Conservation (phyloP, 2,888 invertebrate species). For the Phania funesta region DNA sequence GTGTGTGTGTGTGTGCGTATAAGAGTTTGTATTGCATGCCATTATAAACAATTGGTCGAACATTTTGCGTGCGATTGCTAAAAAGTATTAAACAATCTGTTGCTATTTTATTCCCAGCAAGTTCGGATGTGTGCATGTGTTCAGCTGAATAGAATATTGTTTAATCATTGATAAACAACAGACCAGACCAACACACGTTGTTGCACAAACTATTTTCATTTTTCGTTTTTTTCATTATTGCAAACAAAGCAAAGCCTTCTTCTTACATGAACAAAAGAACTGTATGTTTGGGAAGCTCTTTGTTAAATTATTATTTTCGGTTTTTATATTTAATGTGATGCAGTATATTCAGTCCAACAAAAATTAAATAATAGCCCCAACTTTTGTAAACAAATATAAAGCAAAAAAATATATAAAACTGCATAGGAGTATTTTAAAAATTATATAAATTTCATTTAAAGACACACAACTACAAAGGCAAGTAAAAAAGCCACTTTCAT, state of each 20-base stretch:
- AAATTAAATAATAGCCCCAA: slow-evolving; percentile 30
- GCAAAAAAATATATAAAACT: background rate
- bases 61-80: slow-evolving; percentile 39
- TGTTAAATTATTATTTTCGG: slow-evolving; percentile 16
- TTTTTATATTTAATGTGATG: slow-evolving; percentile 62
- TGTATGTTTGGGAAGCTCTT: slow-evolving; percentile 19
- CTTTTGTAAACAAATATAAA: slow-evolving; percentile 51
- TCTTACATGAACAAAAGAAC: slow-evolving; percentile 21
- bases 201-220: slow-evolving; percentile 48
- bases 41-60: slow-evolving; percentile 54
- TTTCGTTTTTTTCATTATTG: slow-evolving; percentile 29
- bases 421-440: too few relatives aligned
- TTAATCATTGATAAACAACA: slow-evolving; percentile 48
- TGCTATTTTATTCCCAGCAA: slow-evolving; percentile 40
- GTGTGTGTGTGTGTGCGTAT: background rate
- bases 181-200: slow-evolving; percentile 11
- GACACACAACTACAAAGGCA: too few relatives aligned
- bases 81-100: slow-evolving; percentile 62
- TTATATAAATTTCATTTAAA: too few relatives aligned
- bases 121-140: slow-evolving; percentile 10
- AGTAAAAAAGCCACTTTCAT: too few relatives aligned
- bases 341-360: slow-evolving; percentile 31
- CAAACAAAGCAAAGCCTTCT: slow-evolving; percentile 17
- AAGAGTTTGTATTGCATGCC: slow-evolving; percentile 19
- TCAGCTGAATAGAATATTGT: slow-evolving; percentile 48